Evolutionary conservation across 2,797 vertebrate genomes (phyloP).

Genomic region (Brachyrhaphis roseni): DNA sequence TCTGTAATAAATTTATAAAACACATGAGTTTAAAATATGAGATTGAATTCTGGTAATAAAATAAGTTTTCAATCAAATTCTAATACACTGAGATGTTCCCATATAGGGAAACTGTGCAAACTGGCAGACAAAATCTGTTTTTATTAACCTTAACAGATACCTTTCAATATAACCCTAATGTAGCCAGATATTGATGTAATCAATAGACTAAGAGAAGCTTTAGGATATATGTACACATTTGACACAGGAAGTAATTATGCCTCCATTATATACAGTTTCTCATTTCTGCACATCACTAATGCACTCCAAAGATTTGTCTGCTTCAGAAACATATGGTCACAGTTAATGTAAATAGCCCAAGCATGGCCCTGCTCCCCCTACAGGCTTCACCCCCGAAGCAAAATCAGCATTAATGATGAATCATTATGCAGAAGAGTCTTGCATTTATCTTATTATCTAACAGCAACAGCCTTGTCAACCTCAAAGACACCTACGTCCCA

Average conservation of each 20-base stretch:
- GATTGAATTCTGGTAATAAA: neutral
- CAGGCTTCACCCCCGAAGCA: constrained; percentile 33
- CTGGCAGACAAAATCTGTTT: constrained; percentile 18
- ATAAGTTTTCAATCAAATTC: neutral
- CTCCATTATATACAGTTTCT: constrained; percentile 55
- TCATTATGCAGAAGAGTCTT: constrained; percentile 69
- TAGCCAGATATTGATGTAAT: constrained; percentile 37
- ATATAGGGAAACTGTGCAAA: constrained; percentile 15
- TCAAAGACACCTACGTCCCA: constrained; percentile 54
- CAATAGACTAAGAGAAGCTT: constrained; percentile 36
- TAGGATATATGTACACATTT: constrained; percentile 38
- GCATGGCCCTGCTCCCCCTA: constrained; percentile 37
- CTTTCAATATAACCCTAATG: constrained; percentile 46
- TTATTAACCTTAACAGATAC: constrained; percentile 32
- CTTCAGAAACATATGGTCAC: constrained; percentile 35
- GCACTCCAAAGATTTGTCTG: constrained; percentile 41
- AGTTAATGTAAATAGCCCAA: constrained; percentile 57
- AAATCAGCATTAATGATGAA: constrained; percentile 65
- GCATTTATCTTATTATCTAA: constrained; percentile 69
- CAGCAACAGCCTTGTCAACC: constrained; percentile 46
- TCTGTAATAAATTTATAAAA: neutral
- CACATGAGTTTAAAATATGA: neutral
- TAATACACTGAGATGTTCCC: neutral
- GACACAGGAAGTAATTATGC: constrained; percentile 69
- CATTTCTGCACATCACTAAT: constrained; percentile 47